phyloP scores from a whole-genome alignment of 2,113 vertebrate genomes.

The Prinia subflava region DNA sequence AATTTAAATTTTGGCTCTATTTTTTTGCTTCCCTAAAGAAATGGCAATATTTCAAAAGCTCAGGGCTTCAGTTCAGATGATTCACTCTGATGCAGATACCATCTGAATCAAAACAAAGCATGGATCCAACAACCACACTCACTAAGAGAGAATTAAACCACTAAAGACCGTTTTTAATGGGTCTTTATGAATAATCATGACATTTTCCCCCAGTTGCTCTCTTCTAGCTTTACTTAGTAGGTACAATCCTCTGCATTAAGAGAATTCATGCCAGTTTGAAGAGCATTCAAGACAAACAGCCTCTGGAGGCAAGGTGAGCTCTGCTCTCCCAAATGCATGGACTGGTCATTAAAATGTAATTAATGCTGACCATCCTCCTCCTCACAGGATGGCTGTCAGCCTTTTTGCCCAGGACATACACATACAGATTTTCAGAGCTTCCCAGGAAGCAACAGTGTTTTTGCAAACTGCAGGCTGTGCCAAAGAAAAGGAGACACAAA shows the following conservation, averaged over 20 bases:
- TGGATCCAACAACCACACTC: neutral
- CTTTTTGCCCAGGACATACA: neutral
- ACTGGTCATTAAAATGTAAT: neutral
- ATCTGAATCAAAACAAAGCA: slow-evolving; percentile 9
- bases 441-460: neutral
- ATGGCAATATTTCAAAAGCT: neutral
- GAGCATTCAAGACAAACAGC: neutral
- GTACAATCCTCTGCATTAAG: neutral
- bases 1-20: neutral
- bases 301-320: neutral
- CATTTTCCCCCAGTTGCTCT: neutral
- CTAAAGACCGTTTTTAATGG: neutral
- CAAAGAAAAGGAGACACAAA: neutral
- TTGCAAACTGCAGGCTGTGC: neutral
- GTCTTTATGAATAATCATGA: neutral
- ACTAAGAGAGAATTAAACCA: neutral
- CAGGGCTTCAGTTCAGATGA: neutral
- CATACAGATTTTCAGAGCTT: neutral
- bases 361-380: neutral
- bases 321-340: rapidly evolving
- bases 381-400: neutral
- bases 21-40: neutral
- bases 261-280: neutral
- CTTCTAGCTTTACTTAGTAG: neutral
- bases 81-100: neutral